phyloP scores from a whole-genome alignment of 2,888 invertebrate species.

The Ceriagrion tenellum region DNA sequence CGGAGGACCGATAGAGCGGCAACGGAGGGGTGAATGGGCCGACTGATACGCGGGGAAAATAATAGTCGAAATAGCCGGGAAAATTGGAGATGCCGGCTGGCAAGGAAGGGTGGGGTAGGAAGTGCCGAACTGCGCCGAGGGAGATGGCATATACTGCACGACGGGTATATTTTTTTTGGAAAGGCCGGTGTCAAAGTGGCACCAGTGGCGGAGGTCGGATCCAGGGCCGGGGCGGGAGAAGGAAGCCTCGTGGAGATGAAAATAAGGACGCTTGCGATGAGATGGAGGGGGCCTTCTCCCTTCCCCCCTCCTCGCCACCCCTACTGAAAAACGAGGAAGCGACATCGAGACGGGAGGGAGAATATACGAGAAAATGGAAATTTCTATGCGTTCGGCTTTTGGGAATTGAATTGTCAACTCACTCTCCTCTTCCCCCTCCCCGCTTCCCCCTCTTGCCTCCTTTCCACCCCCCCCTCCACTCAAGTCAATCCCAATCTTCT shows the following conservation, averaged over 20 bases:
- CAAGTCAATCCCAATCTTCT: conserved; percentile 37
- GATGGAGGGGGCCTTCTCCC: neutral
- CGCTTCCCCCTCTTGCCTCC: neutral
- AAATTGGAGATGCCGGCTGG: neutral
- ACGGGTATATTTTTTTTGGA: neutral
- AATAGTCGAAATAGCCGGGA: neutral
- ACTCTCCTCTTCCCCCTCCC: conserved; percentile 41
- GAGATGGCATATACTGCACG: neutral
- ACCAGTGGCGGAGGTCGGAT: neutral
- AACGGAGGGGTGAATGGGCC: neutral
- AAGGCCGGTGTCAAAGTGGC: neutral
- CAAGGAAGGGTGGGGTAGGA: neutral
- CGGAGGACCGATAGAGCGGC: neutral
- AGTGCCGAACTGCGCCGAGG: neutral
- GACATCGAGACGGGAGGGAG: neutral
- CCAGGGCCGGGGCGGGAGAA: neutral
- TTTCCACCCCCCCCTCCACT: neutral
- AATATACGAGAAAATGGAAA: conserved; percentile 64
- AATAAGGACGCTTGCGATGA: neutral
- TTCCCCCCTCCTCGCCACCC: neutral
- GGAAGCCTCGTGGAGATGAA: neutral
- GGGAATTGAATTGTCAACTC: conserved; percentile 68
- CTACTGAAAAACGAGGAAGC: neutral
- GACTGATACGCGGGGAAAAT: neutral
- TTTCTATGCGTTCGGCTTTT: conserved; percentile 66